A percentile compares a stretch with the other conserved stretches of the same genome.
Conservation (phyloP, 2,888 invertebrate genomes). For the Tromatobia lineatoria region DNA sequence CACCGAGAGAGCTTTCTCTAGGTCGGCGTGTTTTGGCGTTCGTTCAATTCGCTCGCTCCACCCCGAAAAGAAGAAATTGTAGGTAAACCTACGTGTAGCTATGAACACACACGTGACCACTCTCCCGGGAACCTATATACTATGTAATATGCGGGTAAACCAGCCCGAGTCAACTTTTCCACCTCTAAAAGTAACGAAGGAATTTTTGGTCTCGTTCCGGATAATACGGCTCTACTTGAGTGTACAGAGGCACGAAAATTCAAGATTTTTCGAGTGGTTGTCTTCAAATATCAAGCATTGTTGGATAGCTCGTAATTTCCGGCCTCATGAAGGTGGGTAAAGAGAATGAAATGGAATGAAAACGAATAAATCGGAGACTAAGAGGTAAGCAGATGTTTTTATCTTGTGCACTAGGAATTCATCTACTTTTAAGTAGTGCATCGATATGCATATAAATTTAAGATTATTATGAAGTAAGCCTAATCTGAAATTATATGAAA, state of each 20-base stretch:
- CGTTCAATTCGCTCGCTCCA: constrained; percentile 62
- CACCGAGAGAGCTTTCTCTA: constrained; percentile 39
- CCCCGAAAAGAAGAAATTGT: constrained; percentile 41
- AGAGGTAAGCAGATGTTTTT: neutral
- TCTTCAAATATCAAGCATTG: constrained; percentile 11
- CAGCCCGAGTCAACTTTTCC: constrained; percentile 48
- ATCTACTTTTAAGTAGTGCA: neutral
- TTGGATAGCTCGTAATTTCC: neutral
- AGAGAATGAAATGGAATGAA: neutral
- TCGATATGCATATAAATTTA: too few relatives aligned
- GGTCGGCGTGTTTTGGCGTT: constrained; percentile 61
- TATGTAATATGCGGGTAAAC: constrained; percentile 39
- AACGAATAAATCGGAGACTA: too few relatives aligned
- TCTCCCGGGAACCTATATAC: constrained; percentile 45
- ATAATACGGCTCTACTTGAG: constrained; percentile 36
- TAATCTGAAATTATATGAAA: too few relatives aligned
- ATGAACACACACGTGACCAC: constrained; percentile 47
- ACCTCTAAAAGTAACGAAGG: constrained; percentile 27
- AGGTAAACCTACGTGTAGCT: constrained; percentile 46
- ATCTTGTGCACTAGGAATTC: neutral
- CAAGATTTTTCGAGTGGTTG: constrained; percentile 18
- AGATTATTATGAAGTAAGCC: too few relatives aligned
- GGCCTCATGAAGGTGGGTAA: too few relatives aligned
- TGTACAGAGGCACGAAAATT: constrained; percentile 9
- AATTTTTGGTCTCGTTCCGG: constrained; percentile 13